Percentiles rank a stretch among this genome's conserved stretches.
These are phyloP conservation scores for Ochropleura leucogaster DNA, from an alignment of 2,888 invertebrate genomes.

Conservation along the genomic window DNA sequence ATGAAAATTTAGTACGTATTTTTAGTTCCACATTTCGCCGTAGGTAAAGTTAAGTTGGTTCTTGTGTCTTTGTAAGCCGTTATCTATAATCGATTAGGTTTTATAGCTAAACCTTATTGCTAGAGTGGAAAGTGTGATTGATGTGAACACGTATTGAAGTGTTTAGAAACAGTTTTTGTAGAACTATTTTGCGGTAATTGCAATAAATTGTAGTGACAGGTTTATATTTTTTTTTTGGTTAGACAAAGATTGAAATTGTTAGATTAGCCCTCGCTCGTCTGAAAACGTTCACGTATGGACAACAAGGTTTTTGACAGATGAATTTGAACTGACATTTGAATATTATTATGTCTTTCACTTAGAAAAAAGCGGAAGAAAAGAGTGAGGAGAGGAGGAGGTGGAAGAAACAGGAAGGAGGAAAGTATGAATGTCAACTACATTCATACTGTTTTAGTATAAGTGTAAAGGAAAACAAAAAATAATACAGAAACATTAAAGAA, in stretches of 20 bases:
- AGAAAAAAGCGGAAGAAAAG: too few relatives aligned
- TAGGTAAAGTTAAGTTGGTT: constrained; percentile 12
- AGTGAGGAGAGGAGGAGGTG: too few relatives aligned
- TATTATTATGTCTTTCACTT: too few relatives aligned
- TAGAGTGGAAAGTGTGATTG: constrained; percentile 53
- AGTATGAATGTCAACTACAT: too few relatives aligned
- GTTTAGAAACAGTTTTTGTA: constrained; percentile 41
- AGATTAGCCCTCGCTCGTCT: background rate
- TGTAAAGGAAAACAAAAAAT: too few relatives aligned
- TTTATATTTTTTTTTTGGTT: background rate
- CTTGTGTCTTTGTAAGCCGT: constrained; percentile 35
- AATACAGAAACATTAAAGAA: too few relatives aligned
- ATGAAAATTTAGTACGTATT: background rate
- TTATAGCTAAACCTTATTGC: constrained; percentile 56
- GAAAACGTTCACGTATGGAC: too few relatives aligned
- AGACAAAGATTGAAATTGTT: background rate
- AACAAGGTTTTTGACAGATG: background rate
- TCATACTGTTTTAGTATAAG: too few relatives aligned
- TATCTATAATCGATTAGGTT: constrained; percentile 64
- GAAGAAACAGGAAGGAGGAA: too few relatives aligned
- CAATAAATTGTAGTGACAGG: constrained; percentile 30
- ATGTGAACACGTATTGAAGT: constrained; percentile 55
- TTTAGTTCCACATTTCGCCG: constrained; percentile 7
- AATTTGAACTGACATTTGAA: background rate
- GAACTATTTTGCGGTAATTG: constrained; percentile 23